Conservation (phyloP, 2,888 invertebrate species). For the Pyrochroa serraticornis region DNA sequence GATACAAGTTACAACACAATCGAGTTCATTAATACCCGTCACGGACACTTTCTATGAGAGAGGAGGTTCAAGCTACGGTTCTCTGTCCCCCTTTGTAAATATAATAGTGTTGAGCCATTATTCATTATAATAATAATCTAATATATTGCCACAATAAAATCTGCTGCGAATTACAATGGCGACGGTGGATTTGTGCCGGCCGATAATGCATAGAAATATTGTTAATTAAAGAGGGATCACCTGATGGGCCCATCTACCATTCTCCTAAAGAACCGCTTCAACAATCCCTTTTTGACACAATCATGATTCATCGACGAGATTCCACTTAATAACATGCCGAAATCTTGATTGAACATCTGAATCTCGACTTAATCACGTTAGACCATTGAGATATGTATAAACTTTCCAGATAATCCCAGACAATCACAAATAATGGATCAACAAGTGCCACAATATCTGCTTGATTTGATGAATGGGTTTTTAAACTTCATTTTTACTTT, state of each 20-base stretch:
- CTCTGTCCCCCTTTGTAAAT: constrained; percentile 28
- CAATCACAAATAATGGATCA: no score
- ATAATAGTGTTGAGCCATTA: constrained; percentile 30
- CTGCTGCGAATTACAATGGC: background rate
- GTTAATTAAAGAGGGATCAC: constrained; percentile 1
- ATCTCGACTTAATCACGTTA: no score
- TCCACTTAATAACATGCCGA: no score
- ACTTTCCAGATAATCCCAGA: no score
- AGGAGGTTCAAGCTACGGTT: constrained; percentile 26
- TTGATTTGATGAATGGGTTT: background rate
- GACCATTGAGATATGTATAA: no score
- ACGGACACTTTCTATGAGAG: constrained; percentile 36
- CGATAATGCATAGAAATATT: no score
- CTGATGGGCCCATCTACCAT: background rate
- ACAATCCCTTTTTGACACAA: no score
- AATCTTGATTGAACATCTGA: no score
- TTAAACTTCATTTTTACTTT: background rate
- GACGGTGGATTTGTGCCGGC: no score
- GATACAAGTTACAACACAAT: constrained; percentile 51
- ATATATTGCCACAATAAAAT: constrained; percentile 18
- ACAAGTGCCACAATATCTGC: no score
- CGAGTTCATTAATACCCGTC: constrained; percentile 52
- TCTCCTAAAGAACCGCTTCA: no score
- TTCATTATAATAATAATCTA: constrained; percentile 24
- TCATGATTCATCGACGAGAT: no score